Evolutionary conservation across 2,797 vertebrate species (phyloP), one percentile per base, ranked within the genome.

Genomic region (Onychomys leucogaster): DNA sequence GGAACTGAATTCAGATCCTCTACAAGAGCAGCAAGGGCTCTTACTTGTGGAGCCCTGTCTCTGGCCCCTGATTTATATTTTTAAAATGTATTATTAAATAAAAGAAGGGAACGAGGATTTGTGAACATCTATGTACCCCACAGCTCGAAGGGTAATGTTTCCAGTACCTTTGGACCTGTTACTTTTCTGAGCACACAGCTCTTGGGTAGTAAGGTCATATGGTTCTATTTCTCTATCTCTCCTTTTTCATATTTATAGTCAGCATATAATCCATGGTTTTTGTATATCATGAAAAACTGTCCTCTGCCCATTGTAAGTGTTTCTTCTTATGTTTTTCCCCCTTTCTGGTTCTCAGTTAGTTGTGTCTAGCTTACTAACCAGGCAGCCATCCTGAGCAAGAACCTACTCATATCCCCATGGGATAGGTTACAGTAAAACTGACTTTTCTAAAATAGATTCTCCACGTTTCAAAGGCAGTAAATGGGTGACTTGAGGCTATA

Each of bases 51-150:
- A 85, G 63, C 32, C 83, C 9, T 67, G 11, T 14, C 83, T 67
- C 43, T 6, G 9, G 63, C 3, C 32, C 46, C 63, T 27, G 34
- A 52, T 52, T 25, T n/a, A 8, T 67, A 32, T 9, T n/a, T n/a
- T n/a, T 67, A 0, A 85, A 67, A 43, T 71, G 11, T 75, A 67
- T 52, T n/a, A 76, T 93, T 94, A 87, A 86, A 75, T 96, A 75
- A 84, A 80, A 41, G 3, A 76, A 73, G 32, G 43, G 13, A 82
- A 91, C 88, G 9, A 52, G 41, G 14, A 61, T 1, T 63, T 49
- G 81, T 75, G 29, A 27, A 52, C 57, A 82, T 32, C 4, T 19
- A 19, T 13, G 1, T 55, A 63, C 57, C 43, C 57, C 81, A 37
- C n/a, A 76, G n/a, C 34, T 78, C 71, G n/a, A 92, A 73, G 83